A percentile compares a stretch with the other conserved stretches of the same genome.
Evolutionary conservation across 2,888 invertebrate genomes (phyloP).

Genomic region (Agrotis ipsilon): DNA sequence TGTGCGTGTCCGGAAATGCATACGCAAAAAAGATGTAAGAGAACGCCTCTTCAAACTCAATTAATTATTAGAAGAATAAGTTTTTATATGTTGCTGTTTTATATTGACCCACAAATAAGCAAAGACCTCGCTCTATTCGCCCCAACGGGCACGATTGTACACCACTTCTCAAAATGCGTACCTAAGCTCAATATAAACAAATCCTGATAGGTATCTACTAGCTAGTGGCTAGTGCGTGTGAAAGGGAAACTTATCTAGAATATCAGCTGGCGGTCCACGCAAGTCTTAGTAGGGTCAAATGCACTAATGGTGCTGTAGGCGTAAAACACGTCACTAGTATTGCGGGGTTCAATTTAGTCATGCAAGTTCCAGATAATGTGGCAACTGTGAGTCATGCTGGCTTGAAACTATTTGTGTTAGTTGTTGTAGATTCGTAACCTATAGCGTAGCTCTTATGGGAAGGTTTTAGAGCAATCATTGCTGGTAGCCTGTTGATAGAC

Average conservation of each 20-base stretch:
- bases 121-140: too few relatives aligned
- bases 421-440: neutral
- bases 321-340: conserved; percentile 51
- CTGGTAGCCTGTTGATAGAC: neutral
- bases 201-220: neutral
- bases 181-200: neutral
- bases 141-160: too few relatives aligned
- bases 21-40: too few relatives aligned
- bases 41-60: too few relatives aligned
- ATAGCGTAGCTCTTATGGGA: neutral
- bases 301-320: conserved; percentile 49
- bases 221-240: conserved; percentile 28
- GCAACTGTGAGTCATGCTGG: conserved; percentile 48
- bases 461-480: neutral
- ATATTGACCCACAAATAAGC: too few relatives aligned
- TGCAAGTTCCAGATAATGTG: conserved; percentile 27
- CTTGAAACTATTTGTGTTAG: conserved; percentile 10
- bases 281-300: conserved; percentile 44
- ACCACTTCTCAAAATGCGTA: neutral
- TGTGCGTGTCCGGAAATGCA: too few relatives aligned
- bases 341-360: conserved; percentile 50
- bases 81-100: too few relatives aligned
- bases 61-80: too few relatives aligned
- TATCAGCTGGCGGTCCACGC: conserved; percentile 48
- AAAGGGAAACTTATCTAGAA: conserved; percentile 51